A percentile compares a stretch with the other conserved stretches of the same genome.
Conservation (phyloP, 2,797 vertebrate species). For the Sebastes glaucus region DNA sequence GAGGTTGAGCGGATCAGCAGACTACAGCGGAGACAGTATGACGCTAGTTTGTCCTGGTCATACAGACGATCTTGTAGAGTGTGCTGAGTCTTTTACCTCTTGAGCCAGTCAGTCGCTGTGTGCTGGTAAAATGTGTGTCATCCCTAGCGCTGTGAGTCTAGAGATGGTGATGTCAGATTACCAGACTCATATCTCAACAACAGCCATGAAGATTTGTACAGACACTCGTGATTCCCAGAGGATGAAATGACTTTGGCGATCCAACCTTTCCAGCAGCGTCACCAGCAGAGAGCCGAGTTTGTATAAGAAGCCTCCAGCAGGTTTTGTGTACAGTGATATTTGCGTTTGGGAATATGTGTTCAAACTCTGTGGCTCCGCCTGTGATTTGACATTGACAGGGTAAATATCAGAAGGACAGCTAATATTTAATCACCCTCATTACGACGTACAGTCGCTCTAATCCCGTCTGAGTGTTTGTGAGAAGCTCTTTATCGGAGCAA, state of each 20-base stretch:
- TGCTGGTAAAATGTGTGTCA: background rate
- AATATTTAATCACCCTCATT: constrained; percentile 19
- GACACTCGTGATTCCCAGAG: background rate
- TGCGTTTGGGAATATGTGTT: background rate
- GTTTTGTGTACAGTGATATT: background rate
- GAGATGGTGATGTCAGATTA: background rate
- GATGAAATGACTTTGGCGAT: background rate
- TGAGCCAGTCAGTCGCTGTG: background rate
- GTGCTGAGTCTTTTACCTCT: background rate
- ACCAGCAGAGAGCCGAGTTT: background rate
- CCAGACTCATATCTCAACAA: background rate
- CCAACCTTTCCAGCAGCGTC: background rate
- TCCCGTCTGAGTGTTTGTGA: background rate
- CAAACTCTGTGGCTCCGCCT: background rate
- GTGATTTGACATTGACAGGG: background rate
- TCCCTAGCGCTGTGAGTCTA: background rate
- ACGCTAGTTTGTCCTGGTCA: background rate
- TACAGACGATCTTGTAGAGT: background rate
- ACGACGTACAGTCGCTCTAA: background rate
- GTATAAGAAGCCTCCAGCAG: background rate
- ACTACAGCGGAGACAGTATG: background rate
- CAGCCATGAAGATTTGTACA: background rate
- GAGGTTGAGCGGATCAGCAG: constrained; percentile 15
- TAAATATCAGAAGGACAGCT: background rate
- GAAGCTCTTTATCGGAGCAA: background rate